A percentile compares a stretch with the other conserved stretches of the same genome.
phyloP scores from a whole-genome alignment of 2,888 invertebrate species.

The Hydrotaea diabolus region DNA sequence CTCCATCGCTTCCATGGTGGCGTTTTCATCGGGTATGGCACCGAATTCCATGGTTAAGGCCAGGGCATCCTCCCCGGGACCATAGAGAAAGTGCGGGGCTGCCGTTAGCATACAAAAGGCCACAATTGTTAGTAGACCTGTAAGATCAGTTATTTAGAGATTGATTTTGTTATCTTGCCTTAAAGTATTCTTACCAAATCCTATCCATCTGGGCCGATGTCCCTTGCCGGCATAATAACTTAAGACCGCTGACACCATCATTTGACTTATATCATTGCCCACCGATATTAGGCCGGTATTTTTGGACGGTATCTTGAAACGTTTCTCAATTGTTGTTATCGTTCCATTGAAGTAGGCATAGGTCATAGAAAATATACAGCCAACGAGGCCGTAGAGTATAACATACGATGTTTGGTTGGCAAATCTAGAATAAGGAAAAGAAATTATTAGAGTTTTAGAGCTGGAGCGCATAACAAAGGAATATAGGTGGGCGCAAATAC shows the following conservation, averaged over 20 bases:
- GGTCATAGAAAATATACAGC: conserved; percentile 86
- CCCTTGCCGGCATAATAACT: conserved; percentile 87
- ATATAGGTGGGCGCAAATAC: no score
- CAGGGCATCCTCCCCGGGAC: conserved; percentile 86
- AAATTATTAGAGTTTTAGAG: conserved; percentile 71
- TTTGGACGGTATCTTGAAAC: conserved; percentile 87
- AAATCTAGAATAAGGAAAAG: conserved; percentile 77
- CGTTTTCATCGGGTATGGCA: conserved; percentile 80
- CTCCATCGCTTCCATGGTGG: conserved; percentile 81
- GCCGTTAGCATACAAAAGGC: conserved; percentile 86
- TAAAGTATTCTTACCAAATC: conserved; percentile 80
- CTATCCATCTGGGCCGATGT: conserved; percentile 88
- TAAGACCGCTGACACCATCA: conserved; percentile 85
- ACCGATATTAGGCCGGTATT: conserved; percentile 87
- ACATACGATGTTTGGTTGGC: conserved; percentile 81
- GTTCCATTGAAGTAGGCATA: conserved; percentile 88
- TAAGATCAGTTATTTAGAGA: not conserved
- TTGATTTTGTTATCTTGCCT: not conserved
- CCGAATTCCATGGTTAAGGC: conserved; percentile 84
- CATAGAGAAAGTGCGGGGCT: conserved; percentile 86
- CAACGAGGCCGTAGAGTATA: conserved; percentile 85
- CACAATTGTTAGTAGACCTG: conserved; percentile 83
- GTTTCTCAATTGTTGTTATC: conserved; percentile 87
- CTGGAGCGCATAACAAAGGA: no score
- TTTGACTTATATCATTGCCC: conserved; percentile 88